These are phyloP conservation scores for Oreocharis arfaki DNA, from an alignment of 2,113 vertebrate species.

Conservation along the genomic window DNA sequence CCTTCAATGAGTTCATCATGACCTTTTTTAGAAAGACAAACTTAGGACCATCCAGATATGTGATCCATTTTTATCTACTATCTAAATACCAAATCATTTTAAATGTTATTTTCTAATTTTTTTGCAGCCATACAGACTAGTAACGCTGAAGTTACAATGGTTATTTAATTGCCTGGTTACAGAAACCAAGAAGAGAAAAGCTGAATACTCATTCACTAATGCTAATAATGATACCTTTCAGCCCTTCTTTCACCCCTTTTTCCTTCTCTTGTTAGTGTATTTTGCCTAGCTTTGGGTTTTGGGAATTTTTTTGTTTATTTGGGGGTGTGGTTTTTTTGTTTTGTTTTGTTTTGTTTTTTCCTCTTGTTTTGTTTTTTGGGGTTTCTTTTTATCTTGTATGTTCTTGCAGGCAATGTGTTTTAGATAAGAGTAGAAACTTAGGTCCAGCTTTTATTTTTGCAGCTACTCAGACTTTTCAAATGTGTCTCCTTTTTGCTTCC, in stretches of 20 bases:
- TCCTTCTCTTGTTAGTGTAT: not conserved
- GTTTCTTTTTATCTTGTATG: fast-evolving
- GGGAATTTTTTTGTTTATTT: not conserved
- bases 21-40: not conserved
- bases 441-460: not conserved
- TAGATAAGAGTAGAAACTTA: not conserved
- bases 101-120: not conserved
- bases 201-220: not conserved
- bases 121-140: not conserved
- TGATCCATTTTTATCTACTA: not conserved
- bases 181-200: not conserved
- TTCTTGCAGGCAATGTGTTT: not conserved
- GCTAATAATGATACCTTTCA: not conserved
- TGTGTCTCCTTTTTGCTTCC: not conserved
- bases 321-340: not conserved
- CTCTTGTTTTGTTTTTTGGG: not conserved
- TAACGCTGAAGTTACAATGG: not conserved
- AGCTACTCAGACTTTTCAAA: not conserved
- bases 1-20: not conserved
- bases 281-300: not conserved
- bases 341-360: fast-evolving
- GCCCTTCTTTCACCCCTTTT: not conserved
- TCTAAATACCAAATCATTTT: not conserved
- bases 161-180: not conserved
- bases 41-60: not conserved